Evolutionary conservation across 2,797 vertebrate genomes (phyloP), one percentile per base, ranked within the genome.

Genomic region (Leptodactylus fallax): DNA sequence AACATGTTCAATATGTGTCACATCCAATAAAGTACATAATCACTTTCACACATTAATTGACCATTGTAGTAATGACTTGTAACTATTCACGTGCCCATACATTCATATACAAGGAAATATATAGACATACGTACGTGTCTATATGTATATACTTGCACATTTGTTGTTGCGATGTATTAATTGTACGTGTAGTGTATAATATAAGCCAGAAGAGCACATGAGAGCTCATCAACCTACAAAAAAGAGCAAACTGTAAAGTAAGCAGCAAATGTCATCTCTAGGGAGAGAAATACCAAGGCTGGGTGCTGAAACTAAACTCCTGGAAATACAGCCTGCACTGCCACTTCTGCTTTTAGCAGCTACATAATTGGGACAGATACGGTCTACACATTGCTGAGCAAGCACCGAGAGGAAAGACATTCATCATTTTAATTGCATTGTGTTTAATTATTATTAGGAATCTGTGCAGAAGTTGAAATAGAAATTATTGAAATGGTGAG

Each of bases 371-470:
- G 88, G 84, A 83, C 84, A 86, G 88, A 86, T 83, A 89, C 79
- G 17, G 58, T 71, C 79, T 83, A 61, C 85, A 83, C 79, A 89
- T 89, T 89, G 88, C 88, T 89, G 88, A 89, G 85, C 88, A 86
- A 89, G 88, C 88, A 89, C 80, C 79, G 84, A 55, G 63, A 89
- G 85, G 85, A 72, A 89, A 89, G 79, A 47, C 88, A 89, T 89
- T 89, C 88, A 89, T 89, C 88, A 89, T 89, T 86, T 89, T 89
- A 89, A 89, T 89, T 89, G 88, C 85, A 86, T 83, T 89, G 88
- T 89, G 88, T 83, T 89, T 89, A 89, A 89, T 89, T 89, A 83
- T 83, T 86, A 86, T 89, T 83, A 87, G 85, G 63, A 89, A 77
- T 67, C 88, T 65, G 21, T 83, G 85, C 80, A 71, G 53, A 74